phyloP scores from a whole-genome alignment of 2,888 invertebrate genomes.

The Macroteleia sp. region DNA sequence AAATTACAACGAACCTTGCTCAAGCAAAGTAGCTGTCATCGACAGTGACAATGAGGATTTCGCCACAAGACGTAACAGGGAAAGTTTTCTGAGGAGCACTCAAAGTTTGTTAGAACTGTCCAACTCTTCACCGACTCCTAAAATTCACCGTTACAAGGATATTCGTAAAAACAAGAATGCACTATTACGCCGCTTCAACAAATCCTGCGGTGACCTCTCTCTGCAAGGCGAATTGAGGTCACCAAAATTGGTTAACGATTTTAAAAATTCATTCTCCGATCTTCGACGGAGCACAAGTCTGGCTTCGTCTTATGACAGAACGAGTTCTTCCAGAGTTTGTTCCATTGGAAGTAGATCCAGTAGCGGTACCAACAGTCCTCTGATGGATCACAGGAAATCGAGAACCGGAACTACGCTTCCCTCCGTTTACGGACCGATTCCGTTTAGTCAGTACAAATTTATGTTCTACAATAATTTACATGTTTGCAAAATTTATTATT shows the following conservation, averaged over 20 bases:
- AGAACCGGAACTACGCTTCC: slow-evolving; percentile 86
- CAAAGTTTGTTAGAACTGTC: slow-evolving; percentile 68
- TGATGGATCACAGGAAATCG: slow-evolving; percentile 61
- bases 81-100: slow-evolving; percentile 62
- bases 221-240: slow-evolving; percentile 71
- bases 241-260: slow-evolving; percentile 76
- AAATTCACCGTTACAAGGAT: slow-evolving; percentile 26
- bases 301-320: not conserved
- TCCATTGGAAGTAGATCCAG: slow-evolving; percentile 45
- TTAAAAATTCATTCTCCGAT: slow-evolving; percentile 73
- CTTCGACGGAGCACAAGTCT: slow-evolving; percentile 40
- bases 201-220: slow-evolving; percentile 69
- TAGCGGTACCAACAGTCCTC: slow-evolving; percentile 37
- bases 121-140: slow-evolving; percentile 27
- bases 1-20: slow-evolving; percentile 67
- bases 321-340: slow-evolving; percentile 21
- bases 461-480: slow-evolving; percentile 34
- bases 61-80: slow-evolving; percentile 10
- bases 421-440: slow-evolving; percentile 90
- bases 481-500: slow-evolving; percentile 27
- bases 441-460: slow-evolving; percentile 89
- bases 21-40: slow-evolving; percentile 48
- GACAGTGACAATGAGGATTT: slow-evolving; percentile 32
- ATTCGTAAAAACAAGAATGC: slow-evolving; percentile 24
- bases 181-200: slow-evolving; percentile 52